Conservation (phyloP, 2,113 vertebrate species). For the Cololabis saira region DNA sequence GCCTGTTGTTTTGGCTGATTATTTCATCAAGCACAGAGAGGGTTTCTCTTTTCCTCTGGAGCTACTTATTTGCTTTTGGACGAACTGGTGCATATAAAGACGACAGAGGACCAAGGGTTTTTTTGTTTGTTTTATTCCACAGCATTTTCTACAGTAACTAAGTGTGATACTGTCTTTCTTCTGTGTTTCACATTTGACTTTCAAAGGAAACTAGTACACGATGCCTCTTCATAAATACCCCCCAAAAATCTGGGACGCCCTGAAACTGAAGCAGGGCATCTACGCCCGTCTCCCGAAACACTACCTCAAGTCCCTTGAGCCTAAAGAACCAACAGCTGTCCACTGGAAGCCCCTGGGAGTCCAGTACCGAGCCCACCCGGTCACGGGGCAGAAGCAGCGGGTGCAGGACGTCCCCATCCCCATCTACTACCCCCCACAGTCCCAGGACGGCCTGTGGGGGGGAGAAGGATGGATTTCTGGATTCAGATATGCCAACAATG, state of each 20-base stretch:
- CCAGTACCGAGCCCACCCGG: slow-evolving; percentile 79
- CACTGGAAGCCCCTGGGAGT: slow-evolving; percentile 88
- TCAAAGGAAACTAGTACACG: not conserved
- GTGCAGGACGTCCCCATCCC: slow-evolving; percentile 91
- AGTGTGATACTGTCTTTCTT: not conserved
- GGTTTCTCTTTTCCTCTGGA: too few relatives aligned
- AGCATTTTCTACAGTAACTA: not conserved
- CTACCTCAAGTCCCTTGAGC: slow-evolving; percentile 83
- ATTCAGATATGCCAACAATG: slow-evolving; percentile 85
- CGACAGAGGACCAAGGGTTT: not conserved
- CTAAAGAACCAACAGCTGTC: slow-evolving; percentile 80
- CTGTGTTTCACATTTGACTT: slow-evolving; percentile 31
- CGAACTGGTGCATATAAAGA: too few relatives aligned
- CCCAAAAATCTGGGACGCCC: slow-evolving; percentile 83
- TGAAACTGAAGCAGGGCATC: slow-evolving; percentile 87
- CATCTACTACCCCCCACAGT: slow-evolving; percentile 83
- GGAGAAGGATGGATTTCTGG: slow-evolving; percentile 92
- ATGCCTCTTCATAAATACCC: slow-evolving; percentile 91
- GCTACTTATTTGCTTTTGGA: too few relatives aligned
- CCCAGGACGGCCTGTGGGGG: slow-evolving; percentile 90
- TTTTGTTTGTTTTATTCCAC: not conserved
- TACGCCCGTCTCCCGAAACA: slow-evolving; percentile 88
- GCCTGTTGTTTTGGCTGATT: too few relatives aligned
- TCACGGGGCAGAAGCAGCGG: slow-evolving; percentile 84
- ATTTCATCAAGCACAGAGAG: too few relatives aligned